Evolutionary conservation across 2,888 invertebrate genomes (phyloP).

Genomic region (Rosalia funebris): DNA sequence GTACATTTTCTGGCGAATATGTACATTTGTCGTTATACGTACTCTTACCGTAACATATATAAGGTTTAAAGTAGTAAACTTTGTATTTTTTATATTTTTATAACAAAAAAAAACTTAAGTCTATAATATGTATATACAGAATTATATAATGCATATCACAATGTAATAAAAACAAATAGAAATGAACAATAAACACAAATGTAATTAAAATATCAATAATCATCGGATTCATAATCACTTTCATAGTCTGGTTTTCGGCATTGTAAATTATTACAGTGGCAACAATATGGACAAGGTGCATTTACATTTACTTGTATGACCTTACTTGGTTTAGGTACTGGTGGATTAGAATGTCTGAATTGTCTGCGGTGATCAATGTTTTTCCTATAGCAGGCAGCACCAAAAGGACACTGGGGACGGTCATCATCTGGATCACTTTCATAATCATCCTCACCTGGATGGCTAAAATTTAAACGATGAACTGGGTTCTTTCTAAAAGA

Average conservation of each 20-base stretch:
- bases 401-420: slow-evolving; percentile 70
- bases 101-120: too few relatives aligned
- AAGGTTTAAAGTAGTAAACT: too few relatives aligned
- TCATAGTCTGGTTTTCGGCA: slow-evolving; percentile 43
- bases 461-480: slow-evolving; percentile 71
- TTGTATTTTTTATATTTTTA: too few relatives aligned
- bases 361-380: slow-evolving; percentile 69
- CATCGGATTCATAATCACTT: background rate
- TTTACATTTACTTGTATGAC: slow-evolving; percentile 30
- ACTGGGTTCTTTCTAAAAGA: slow-evolving; percentile 70
- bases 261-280: slow-evolving; percentile 39
- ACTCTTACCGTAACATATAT: too few relatives aligned
- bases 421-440: slow-evolving; percentile 59
- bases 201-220: background rate
- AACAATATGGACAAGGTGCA: slow-evolving; percentile 37
- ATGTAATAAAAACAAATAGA: background rate
- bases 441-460: slow-evolving; percentile 74
- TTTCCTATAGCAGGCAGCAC: slow-evolving; percentile 68
- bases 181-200: too few relatives aligned
- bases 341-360: slow-evolving; percentile 63
- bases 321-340: slow-evolving; percentile 46
- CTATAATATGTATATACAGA: too few relatives aligned
- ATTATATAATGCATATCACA: too few relatives aligned
- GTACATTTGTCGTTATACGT: too few relatives aligned
- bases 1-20: too few relatives aligned